Evolutionary conservation across 2,797 vertebrate genomes (phyloP).

Genomic region (Corythornis leucogaster): DNA sequence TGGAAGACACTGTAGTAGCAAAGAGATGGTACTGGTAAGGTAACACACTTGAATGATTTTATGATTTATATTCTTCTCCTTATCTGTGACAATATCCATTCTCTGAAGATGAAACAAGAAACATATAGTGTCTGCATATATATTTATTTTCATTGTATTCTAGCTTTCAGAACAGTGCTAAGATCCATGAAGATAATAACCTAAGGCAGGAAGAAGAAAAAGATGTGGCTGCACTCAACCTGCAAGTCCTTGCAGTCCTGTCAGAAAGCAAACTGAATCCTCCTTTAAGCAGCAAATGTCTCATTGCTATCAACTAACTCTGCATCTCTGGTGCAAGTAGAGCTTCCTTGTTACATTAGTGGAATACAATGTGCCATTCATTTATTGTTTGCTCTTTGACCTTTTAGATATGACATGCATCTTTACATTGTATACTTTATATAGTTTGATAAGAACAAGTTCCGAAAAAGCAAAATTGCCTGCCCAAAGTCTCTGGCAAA

Average conservation of each 20-base stretch:
- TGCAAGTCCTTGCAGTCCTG: not conserved
- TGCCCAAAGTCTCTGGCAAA: not conserved
- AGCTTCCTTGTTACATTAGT: not conserved
- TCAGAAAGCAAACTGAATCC: not conserved
- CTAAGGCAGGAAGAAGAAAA: not conserved
- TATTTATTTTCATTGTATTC: conserved; percentile 60
- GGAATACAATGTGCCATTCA: not conserved
- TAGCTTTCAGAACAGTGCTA: conserved; percentile 36
- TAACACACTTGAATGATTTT: conserved; percentile 44
- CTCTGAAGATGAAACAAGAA: conserved; percentile 63
- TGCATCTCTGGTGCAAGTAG: not conserved
- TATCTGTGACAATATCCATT: conserved; percentile 61
- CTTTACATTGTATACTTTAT: not conserved
- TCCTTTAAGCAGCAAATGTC: not conserved
- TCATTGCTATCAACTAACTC: not conserved
- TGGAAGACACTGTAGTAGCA: conserved; percentile 43
- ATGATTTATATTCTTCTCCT: conserved; percentile 62
- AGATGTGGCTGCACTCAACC: not conserved
- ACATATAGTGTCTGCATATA: not conserved
- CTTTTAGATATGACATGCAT: not conserved
- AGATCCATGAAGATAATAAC: conserved; percentile 26
- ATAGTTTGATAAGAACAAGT: not conserved
- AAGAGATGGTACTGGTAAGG: conserved; percentile 14
- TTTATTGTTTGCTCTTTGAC: not conserved
- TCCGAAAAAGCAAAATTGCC: not conserved